A percentile compares a stretch with the other conserved stretches of the same genome.
phyloP scores from a whole-genome alignment of 2,797 vertebrate genomes.

The Bradypodion pumilum region DNA sequence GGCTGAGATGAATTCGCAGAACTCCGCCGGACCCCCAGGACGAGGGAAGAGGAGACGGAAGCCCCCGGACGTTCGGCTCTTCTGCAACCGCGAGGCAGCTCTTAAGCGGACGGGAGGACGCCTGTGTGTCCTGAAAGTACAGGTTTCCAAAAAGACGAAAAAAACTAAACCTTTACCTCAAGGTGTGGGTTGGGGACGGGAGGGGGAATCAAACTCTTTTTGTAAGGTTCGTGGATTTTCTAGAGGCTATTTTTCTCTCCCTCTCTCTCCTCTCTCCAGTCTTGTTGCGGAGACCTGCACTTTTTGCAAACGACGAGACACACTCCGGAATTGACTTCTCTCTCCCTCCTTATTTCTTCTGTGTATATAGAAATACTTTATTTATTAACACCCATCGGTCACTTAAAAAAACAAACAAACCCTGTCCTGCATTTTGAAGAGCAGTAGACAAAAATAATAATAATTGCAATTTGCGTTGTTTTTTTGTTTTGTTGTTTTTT shows the following conservation, averaged over 20 bases:
- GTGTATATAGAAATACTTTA: slow-evolving; percentile 79
- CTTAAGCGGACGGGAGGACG: slow-evolving; percentile 11
- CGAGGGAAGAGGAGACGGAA: neutral
- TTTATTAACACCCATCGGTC: slow-evolving; percentile 78
- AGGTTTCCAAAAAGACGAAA: slow-evolving; percentile 55
- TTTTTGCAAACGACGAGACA: slow-evolving; percentile 48
- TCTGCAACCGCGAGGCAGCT: slow-evolving; percentile 20
- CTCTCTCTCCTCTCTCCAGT: slow-evolving; percentile 28
- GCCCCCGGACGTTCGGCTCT: neutral
- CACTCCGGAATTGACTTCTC: slow-evolving; percentile 37
- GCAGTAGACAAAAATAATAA: slow-evolving; percentile 42
- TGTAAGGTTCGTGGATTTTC: slow-evolving; percentile 66
- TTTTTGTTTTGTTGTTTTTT: slow-evolving; percentile 19
- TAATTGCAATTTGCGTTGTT: slow-evolving; percentile 40
- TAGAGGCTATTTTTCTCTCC: slow-evolving; percentile 37
- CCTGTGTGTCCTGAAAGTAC: slow-evolving; percentile 29
- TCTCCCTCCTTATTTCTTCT: slow-evolving; percentile 38
- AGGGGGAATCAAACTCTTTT: slow-evolving; percentile 28
- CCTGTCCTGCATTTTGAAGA: slow-evolving; percentile 45
- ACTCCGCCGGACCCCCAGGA: slow-evolving; percentile 5
- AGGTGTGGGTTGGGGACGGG: neutral
- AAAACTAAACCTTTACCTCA: slow-evolving; percentile 75
- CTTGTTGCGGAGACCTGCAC: slow-evolving; percentile 48
- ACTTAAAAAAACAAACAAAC: slow-evolving; percentile 55
- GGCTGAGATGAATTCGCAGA: too few species aligned